Conservation (phyloP, 1,140 invertebrate genomes). For the Eciton burchellii region DNA sequence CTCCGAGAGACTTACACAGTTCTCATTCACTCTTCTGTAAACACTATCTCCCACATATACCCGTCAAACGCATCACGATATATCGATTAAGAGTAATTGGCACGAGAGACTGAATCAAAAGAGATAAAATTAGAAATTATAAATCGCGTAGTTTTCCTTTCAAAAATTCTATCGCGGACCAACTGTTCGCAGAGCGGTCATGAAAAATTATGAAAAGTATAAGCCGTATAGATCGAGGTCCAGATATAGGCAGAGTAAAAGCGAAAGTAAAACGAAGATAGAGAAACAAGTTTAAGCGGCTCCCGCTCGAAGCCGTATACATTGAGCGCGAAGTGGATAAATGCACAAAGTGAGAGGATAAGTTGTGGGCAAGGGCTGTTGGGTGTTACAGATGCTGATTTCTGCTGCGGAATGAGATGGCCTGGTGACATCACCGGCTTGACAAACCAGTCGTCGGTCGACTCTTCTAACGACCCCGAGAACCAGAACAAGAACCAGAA, state of each 20-base stretch:
- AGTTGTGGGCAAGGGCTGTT: slow-evolving; percentile 82
- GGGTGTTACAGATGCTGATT: slow-evolving; percentile 94
- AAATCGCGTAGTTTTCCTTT: not conserved
- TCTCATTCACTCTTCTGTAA: slow-evolving; percentile 37
- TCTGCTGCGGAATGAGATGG: slow-evolving; percentile 92
- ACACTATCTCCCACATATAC: slow-evolving; percentile 16
- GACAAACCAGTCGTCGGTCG: slow-evolving; percentile 80
- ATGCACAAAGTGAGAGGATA: slow-evolving; percentile 63
- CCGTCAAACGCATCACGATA: not conserved
- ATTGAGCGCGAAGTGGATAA: slow-evolving; percentile 29
- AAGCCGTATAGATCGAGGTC: slow-evolving; percentile 19
- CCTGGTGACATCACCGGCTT: slow-evolving; percentile 88
- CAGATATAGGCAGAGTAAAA: not conserved
- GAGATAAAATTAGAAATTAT: not conserved
- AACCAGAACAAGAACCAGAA: slow-evolving; percentile 83
- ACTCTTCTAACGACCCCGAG: slow-evolving; percentile 73
- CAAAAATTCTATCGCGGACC: not conserved
- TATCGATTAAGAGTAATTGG: slow-evolving; percentile 11
- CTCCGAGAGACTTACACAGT: slow-evolving; percentile 55
- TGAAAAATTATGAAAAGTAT: slow-evolving; percentile 17
- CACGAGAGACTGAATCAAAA: not conserved
- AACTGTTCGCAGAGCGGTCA: not conserved
- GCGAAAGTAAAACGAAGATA: not conserved
- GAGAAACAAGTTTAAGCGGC: not conserved
- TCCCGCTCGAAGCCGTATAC: not conserved